These are phyloP conservation scores for Channa striata DNA, from an alignment of 2,797 vertebrate species.

Conservation along the genomic window DNA sequence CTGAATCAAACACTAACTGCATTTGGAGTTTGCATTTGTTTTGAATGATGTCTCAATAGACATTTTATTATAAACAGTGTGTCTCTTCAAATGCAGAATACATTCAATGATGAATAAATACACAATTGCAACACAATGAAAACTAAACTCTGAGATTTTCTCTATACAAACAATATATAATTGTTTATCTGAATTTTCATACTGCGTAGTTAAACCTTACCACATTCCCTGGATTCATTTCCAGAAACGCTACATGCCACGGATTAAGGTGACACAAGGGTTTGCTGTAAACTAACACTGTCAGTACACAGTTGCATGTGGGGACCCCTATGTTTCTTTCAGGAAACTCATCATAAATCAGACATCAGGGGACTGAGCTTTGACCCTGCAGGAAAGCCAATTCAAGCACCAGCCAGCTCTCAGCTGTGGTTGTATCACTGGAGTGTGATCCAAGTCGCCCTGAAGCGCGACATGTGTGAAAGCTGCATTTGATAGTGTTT, in stretches of 20 bases:
- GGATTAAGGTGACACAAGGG: background rate
- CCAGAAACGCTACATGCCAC: background rate
- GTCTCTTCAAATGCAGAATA: background rate
- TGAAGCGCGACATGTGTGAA: conserved; percentile 37
- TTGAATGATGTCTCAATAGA: background rate
- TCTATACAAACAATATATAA: background rate
- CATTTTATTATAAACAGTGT: background rate
- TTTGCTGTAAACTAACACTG: conserved; percentile 43
- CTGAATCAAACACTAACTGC: background rate
- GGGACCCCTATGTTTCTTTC: conserved; percentile 18
- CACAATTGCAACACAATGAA: background rate
- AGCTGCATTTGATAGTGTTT: conserved; percentile 41
- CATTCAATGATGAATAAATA: background rate
- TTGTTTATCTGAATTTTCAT: conserved; percentile 10
- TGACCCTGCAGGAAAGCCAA: background rate
- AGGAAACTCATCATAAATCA: conserved; percentile 53
- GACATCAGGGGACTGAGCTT: background rate
- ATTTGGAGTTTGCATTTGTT: background rate
- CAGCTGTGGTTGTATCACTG: conserved; percentile 7
- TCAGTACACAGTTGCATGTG: conserved; percentile 28
- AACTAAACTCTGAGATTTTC: too few species aligned
- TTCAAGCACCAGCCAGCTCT: conserved; percentile 29
- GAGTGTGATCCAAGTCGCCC: conserved; percentile 28
- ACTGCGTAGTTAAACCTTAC: background rate
- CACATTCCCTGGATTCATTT: background rate